Evolutionary conservation across 2,888 invertebrate genomes (phyloP).

Genomic region (Pandemis cinnamomeana): DNA sequence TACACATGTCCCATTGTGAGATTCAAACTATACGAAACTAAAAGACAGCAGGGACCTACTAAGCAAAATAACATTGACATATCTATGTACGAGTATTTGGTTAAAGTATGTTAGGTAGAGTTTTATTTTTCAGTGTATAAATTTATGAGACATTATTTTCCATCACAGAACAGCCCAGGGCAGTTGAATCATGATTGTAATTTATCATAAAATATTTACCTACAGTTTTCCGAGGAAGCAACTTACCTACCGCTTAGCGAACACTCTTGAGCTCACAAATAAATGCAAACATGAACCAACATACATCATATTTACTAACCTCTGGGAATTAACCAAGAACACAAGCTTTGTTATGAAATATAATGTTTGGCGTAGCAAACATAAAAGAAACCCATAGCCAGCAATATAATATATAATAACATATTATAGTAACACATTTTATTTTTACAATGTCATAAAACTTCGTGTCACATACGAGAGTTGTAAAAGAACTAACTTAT

Average conservation of each 20-base stretch:
- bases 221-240: background rate
- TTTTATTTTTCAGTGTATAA: background rate
- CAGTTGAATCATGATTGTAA: background rate
- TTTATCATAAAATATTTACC: background rate
- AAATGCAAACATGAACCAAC: background rate
- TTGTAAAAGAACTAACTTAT: conserved; percentile 10
- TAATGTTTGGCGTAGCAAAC: background rate
- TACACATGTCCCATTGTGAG: no score
- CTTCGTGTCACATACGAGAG: conserved; percentile 11
- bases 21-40: no score
- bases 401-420: no score
- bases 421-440: background rate
- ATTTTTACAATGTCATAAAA: conserved; percentile 30
- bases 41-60: no score
- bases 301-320: background rate
- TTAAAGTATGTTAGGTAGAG: background rate
- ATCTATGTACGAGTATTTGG: background rate
- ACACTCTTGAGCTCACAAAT: background rate
- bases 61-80: background rate
- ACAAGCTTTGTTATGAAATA: background rate
- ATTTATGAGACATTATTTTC: background rate
- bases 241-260: background rate
- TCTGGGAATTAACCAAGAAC: background rate
- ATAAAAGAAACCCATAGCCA: background rate
- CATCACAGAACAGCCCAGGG: background rate